Conservation (phyloP, 2,888 invertebrate species). For the Volucella bombylans region DNA sequence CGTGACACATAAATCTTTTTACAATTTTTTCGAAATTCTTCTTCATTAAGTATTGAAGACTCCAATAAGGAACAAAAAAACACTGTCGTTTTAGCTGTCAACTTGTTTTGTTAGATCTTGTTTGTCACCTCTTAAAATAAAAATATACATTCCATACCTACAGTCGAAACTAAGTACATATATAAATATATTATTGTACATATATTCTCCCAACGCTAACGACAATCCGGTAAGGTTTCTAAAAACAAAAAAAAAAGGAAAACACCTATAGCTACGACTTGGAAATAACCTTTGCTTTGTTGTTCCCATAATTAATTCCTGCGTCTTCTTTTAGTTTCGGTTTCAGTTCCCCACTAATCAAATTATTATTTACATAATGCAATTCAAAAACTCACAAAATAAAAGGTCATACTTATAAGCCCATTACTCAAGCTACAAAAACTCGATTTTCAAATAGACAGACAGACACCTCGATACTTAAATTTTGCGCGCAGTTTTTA, state of each 20-base stretch:
- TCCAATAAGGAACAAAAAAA: too few relatives aligned
- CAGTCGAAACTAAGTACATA: too few relatives aligned
- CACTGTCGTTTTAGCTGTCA: too few relatives aligned
- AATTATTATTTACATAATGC: slow-evolving; percentile 58
- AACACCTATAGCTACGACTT: not conserved
- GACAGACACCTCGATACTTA: slow-evolving; percentile 25
- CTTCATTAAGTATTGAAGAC: too few relatives aligned
- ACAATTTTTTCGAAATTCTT: too few relatives aligned
- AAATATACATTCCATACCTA: not conserved
- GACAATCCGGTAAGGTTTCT: not conserved
- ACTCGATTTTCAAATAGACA: slow-evolving; percentile 34
- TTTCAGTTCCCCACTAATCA: not conserved
- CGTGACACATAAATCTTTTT: too few relatives aligned
- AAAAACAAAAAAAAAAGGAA: not conserved
- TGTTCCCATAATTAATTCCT: slow-evolving; percentile 4
- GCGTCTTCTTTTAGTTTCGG: slow-evolving; percentile 9
- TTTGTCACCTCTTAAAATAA: slow-evolving; percentile 33
- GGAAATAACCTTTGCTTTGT: slow-evolving; percentile 18
- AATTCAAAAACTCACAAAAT: slow-evolving; percentile 42
- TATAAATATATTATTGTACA: too few relatives aligned
- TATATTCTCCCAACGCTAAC: not conserved
- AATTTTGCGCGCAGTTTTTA: slow-evolving; percentile 46
- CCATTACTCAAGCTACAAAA: slow-evolving; percentile 1
- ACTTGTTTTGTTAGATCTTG: slow-evolving; percentile 10
- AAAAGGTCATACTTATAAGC: slow-evolving; percentile 37